A percentile compares a stretch with the other conserved stretches of the same genome.
phyloP scores from a whole-genome alignment of 2,113 vertebrate species.

The Butorides virescens region DNA sequence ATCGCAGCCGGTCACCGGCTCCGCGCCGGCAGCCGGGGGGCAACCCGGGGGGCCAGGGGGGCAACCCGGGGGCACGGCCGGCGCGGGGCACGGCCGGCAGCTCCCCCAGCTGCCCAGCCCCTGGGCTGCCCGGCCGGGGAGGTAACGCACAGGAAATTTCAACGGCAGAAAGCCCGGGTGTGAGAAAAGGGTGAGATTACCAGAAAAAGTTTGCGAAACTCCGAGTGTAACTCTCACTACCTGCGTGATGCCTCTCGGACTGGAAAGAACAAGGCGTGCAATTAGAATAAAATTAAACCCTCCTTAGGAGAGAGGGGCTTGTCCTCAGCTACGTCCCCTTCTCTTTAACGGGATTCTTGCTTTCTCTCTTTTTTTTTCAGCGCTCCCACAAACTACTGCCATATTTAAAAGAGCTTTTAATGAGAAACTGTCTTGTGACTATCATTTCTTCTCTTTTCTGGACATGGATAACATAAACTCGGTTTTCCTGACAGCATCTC shows the following conservation, averaged over 20 bases:
- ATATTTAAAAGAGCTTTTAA: background rate
- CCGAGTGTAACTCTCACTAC: too few species aligned
- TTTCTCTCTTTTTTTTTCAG: background rate
- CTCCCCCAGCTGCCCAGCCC: background rate
- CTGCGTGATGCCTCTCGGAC: accelerated
- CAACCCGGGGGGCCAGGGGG: too few species aligned
- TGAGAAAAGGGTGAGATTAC: background rate
- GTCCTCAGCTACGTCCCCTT: accelerated
- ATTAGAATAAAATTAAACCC: too few species aligned
- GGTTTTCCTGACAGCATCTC: accelerated
- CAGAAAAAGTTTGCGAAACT: background rate
- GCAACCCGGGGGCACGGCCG: too few species aligned
- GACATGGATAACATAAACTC: accelerated
- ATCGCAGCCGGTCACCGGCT: too few species aligned
- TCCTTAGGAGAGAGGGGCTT: accelerated
- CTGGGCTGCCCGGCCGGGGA: background rate
- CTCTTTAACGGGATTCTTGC: accelerated
- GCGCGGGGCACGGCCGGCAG: background rate
- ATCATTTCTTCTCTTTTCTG: background rate
- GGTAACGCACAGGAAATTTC: background rate
- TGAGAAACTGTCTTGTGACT: accelerated
- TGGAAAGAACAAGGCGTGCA: background rate
- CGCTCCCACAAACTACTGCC: accelerated
- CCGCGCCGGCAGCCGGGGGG: too few species aligned
- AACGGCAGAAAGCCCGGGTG: too few species aligned